A percentile compares a stretch with the other conserved stretches of the same genome.
Conservation (phyloP, 2,888 invertebrate species). For the Cheilosia pagana region DNA sequence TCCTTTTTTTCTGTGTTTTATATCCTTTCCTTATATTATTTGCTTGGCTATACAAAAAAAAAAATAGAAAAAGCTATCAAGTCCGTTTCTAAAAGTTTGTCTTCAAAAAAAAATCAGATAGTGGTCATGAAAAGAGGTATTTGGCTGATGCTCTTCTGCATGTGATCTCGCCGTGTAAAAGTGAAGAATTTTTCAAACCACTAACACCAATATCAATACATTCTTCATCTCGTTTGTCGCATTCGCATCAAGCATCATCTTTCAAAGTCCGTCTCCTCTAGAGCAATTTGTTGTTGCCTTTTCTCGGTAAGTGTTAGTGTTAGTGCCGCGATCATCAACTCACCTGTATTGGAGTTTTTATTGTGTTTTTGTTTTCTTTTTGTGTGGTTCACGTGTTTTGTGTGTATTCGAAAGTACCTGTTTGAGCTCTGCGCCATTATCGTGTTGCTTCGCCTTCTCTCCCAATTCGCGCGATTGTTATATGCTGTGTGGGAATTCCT, state of each 20-base stretch:
- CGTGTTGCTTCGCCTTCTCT: slow-evolving; percentile 13
- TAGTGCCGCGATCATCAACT: slow-evolving; percentile 40
- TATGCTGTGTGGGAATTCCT: slow-evolving; percentile 12
- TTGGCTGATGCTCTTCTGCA: slow-evolving; percentile 5
- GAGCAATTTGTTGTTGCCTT: slow-evolving; percentile 32
- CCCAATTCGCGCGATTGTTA: slow-evolving; percentile 8
- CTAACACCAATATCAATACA: slow-evolving; percentile 15
- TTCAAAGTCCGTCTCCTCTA: slow-evolving; percentile 16
- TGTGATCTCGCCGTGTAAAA: slow-evolving; percentile 22
- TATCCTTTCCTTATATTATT: slow-evolving; percentile 1
- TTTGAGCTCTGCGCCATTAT: slow-evolving; percentile 51
- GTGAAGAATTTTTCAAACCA: slow-evolving; percentile 10
- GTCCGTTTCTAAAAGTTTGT: not conserved
- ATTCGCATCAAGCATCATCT: slow-evolving; percentile 31
- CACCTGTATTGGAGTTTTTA: slow-evolving; percentile 65
- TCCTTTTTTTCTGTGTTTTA: slow-evolving; percentile 14
- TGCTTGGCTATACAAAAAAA: not conserved
- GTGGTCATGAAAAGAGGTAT: slow-evolving; percentile 10
- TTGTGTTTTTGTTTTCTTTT: slow-evolving; percentile 49
- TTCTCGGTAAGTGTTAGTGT: slow-evolving; percentile 20
- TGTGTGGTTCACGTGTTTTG: slow-evolving; percentile 16
- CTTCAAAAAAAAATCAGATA: not conserved
- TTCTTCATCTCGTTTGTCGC: not conserved
- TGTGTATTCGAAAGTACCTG: slow-evolving; percentile 49
- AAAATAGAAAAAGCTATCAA: not conserved